A percentile compares a stretch with the other conserved stretches of the same genome.
Evolutionary conservation across 2,113 vertebrate genomes (phyloP).

Genomic region (Tinamus guttatus): DNA sequence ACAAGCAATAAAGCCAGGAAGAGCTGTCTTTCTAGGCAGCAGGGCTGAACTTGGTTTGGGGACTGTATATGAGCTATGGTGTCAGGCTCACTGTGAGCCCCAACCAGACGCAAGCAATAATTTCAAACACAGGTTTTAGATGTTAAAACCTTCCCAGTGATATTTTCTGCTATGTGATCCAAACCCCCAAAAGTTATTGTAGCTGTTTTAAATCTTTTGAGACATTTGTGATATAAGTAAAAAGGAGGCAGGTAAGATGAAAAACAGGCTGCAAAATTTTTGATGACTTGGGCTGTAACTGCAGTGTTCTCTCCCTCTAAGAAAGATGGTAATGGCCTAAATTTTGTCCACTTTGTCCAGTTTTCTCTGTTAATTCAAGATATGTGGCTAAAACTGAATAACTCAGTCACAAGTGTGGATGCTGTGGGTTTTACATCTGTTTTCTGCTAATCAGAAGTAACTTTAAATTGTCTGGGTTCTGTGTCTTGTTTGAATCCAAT

Average conservation of each 20-base stretch:
- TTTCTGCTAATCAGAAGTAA: slow-evolving; percentile 76
- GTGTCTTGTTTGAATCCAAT: slow-evolving; percentile 68
- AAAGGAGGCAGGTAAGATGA: slow-evolving; percentile 50
- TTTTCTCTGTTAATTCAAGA: slow-evolving; percentile 33
- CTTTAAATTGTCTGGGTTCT: slow-evolving; percentile 67
- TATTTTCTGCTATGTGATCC: slow-evolving; percentile 63
- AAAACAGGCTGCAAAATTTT: slow-evolving; percentile 9
- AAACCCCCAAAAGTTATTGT: slow-evolving; percentile 52
- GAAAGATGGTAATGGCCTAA: slow-evolving; percentile 68
- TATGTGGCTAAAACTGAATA: not conserved
- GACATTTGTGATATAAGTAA: slow-evolving; percentile 11
- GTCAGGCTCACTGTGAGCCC: slow-evolving; percentile 72
- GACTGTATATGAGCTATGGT: slow-evolving; percentile 67
- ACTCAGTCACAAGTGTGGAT: slow-evolving; percentile 56
- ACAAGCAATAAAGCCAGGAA: slow-evolving; percentile 82
- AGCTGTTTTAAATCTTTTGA: slow-evolving; percentile 47
- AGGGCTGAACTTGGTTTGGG: slow-evolving; percentile 73
- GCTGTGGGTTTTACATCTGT: slow-evolving; percentile 87
- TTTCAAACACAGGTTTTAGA: slow-evolving; percentile 64
- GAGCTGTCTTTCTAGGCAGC: slow-evolving; percentile 63
- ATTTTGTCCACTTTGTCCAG: slow-evolving; percentile 10
- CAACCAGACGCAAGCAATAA: slow-evolving; percentile 81
- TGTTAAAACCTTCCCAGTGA: slow-evolving; percentile 25
- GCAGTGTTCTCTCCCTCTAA: slow-evolving; percentile 44
- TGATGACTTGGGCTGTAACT: not conserved